A percentile compares a stretch with the other conserved stretches of the same genome.
Conservation (phyloP, 2,113 vertebrate genomes). For the Pluvianellus socialis region DNA sequence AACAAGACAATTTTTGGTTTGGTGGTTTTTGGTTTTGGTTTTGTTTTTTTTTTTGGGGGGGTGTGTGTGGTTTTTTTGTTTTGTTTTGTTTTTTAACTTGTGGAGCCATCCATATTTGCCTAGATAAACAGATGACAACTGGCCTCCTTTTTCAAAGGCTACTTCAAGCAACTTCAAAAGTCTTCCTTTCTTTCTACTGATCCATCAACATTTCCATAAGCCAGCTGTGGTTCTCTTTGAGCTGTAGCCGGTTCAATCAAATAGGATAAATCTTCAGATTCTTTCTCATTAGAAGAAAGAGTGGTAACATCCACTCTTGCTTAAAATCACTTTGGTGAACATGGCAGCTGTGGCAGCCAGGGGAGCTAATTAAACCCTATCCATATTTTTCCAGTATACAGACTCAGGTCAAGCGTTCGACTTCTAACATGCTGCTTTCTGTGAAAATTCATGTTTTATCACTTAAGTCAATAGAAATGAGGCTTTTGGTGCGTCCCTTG, state of each 20-base stretch:
- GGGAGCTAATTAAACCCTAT: neutral
- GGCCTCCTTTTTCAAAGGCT: neutral
- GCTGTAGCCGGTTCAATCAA: neutral
- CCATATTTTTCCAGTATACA: neutral
- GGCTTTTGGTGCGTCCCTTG: neutral
- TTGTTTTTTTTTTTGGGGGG: too few species aligned
- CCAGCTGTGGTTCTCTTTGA: neutral
- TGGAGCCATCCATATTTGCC: neutral
- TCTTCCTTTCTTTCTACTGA: neutral
- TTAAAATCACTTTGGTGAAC: neutral
- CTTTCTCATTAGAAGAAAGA: neutral
- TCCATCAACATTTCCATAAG: neutral
- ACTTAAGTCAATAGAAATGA: neutral
- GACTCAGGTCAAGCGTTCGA: neutral
- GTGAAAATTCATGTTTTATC: neutral
- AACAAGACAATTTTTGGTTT: neutral
- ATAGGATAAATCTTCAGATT: neutral
- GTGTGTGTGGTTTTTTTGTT: too few species aligned
- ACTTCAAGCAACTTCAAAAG: neutral
- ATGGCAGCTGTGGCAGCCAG: neutral
- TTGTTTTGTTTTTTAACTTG: neutral
- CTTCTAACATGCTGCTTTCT: neutral
- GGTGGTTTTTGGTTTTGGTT: too few species aligned
- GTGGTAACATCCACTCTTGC: neutral
- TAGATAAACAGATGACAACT: neutral